Conservation (phyloP, 2,797 vertebrate genomes). For the Spinibarbus caldwelli region DNA sequence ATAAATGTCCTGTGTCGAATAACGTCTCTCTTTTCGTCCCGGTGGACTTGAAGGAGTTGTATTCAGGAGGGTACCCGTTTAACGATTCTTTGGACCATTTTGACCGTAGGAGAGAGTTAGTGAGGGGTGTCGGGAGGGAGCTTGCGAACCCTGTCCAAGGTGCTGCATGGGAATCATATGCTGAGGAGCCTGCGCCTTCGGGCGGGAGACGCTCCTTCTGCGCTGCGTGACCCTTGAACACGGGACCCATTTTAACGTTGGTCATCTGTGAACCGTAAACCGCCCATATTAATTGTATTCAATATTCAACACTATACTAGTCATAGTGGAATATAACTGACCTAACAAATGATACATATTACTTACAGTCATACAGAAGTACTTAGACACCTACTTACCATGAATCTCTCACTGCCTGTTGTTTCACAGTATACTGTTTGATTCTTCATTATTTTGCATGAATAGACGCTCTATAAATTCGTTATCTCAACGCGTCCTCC, state of each 20-base stretch:
- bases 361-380: not conserved
- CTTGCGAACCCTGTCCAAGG: slow-evolving; percentile 84
- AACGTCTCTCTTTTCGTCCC: slow-evolving; percentile 79
- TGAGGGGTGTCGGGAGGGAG: slow-evolving; percentile 70
- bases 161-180: slow-evolving; percentile 79
- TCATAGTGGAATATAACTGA: not conserved
- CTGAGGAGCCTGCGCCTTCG: slow-evolving; percentile 85
- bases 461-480: not conserved
- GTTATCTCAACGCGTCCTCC: not conserved
- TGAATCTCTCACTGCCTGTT: slow-evolving; percentile 4
- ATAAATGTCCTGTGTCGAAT: slow-evolving; percentile 85
- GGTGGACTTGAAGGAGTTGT: slow-evolving; percentile 78
- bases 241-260: slow-evolving; percentile 75
- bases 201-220: slow-evolving; percentile 86
- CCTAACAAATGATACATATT: not conserved
- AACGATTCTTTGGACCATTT: slow-evolving; percentile 69
- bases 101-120: slow-evolving; percentile 77
- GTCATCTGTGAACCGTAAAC: slow-evolving; percentile 66
- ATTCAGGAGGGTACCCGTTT: slow-evolving; percentile 77
- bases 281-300: not conserved
- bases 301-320: not conserved
- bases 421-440: slow-evolving; percentile 28
- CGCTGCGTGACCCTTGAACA: slow-evolving; percentile 79
- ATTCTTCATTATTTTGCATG: slow-evolving; percentile 25
- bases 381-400: slow-evolving; percentile 8